phyloP scores from a whole-genome alignment of 2,113 vertebrate species.

The Xyliphius kryptos region DNA sequence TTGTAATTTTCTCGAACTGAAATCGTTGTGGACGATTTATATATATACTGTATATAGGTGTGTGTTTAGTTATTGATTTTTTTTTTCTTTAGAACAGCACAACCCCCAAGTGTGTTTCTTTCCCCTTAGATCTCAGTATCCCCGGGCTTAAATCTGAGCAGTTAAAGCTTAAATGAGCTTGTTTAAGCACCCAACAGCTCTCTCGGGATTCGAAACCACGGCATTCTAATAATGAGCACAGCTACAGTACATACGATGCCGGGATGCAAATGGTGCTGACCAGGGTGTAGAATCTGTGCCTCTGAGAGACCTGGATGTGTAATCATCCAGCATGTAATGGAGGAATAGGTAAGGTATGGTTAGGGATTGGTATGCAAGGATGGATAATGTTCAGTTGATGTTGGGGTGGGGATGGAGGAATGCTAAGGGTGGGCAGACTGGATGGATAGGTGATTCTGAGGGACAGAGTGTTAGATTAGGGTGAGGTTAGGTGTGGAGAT shows the following conservation, averaged over 20 bases:
- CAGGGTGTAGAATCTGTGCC: too few species aligned
- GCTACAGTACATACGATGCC: not conserved
- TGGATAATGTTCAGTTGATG: too few species aligned
- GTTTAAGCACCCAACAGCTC: not conserved
- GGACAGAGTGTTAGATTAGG: too few species aligned
- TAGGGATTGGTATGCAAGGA: too few species aligned
- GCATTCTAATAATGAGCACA: not conserved
- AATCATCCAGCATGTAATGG: too few species aligned
- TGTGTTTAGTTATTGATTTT: not conserved
- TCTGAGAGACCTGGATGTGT: too few species aligned
- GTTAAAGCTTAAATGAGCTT: not conserved
- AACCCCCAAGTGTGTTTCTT: not conserved
- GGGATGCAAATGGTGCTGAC: not conserved
- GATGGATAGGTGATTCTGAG: too few species aligned
- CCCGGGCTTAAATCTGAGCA: not conserved
- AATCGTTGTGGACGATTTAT: not conserved
- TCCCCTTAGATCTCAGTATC: not conserved
- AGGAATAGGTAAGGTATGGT: too few species aligned
- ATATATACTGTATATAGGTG: not conserved
- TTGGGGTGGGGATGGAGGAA: too few species aligned
- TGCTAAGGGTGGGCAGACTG: too few species aligned
- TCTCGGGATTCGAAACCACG: not conserved
- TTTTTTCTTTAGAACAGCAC: not conserved
- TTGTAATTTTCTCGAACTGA: not conserved
- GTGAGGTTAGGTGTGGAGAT: too few species aligned